phyloP scores from a whole-genome alignment of 2,797 vertebrate species.

The Hafferia zeledoni region DNA sequence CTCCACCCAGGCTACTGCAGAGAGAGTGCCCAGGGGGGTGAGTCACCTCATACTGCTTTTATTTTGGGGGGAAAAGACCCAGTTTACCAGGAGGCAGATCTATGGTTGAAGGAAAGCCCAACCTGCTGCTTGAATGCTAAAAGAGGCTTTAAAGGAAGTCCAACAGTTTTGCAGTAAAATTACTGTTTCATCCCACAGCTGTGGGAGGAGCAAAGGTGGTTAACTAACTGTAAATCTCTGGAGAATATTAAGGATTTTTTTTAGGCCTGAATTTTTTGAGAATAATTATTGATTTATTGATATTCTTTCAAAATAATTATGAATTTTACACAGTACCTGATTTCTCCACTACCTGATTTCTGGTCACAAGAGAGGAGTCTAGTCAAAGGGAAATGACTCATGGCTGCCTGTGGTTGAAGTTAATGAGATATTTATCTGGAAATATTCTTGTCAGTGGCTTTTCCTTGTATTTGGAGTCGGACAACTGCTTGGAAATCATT shows the following conservation, averaged over 20 bases:
- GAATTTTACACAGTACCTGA: background rate
- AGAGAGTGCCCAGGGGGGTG: background rate
- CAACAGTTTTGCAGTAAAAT: background rate
- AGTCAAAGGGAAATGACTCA: constrained; percentile 59
- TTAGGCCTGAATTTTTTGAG: background rate
- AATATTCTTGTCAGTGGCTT: background rate
- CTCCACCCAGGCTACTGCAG: background rate
- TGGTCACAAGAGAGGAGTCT: constrained; percentile 24
- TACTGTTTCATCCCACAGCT: background rate
- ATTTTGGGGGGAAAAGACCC: fast-evolving
- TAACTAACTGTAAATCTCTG: background rate
- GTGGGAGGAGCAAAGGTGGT: background rate
- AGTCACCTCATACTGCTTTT: fast-evolving
- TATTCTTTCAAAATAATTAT: background rate
- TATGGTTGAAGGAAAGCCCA: background rate
- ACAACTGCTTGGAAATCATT: background rate
- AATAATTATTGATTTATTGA: background rate
- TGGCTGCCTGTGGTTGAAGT: constrained; percentile 20
- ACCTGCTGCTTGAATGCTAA: background rate
- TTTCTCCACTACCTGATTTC: background rate
- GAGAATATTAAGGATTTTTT: background rate
- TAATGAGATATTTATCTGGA: constrained; percentile 47
- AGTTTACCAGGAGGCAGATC: background rate
- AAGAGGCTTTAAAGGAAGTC: background rate
- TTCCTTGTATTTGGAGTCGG: background rate